These are phyloP conservation scores for Caranx melampygus DNA, from an alignment of 2,113 vertebrate genomes.

Conservation along the genomic window DNA sequence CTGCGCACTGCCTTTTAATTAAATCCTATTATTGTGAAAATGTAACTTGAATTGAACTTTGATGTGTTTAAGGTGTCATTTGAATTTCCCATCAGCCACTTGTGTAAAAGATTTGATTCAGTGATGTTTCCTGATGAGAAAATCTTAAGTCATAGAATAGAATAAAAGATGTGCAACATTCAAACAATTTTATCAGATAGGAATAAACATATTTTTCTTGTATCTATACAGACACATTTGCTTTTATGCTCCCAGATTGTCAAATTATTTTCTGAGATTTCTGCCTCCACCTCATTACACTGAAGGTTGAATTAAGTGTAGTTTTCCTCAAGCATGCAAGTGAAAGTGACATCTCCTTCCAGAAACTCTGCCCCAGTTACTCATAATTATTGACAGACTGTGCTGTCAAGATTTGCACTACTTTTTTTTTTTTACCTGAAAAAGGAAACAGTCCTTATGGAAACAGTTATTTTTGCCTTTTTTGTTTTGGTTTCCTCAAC, in stretches of 20 bases:
- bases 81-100: neutral
- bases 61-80: neutral
- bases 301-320: neutral
- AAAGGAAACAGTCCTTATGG: neutral
- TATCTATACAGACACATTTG: neutral
- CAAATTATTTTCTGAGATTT: neutral
- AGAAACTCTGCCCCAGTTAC: neutral
- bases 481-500: neutral
- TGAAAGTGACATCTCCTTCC: neutral
- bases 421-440: neutral
- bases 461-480: neutral
- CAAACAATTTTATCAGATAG: neutral
- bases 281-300: neutral
- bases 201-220: neutral
- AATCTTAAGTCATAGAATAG: neutral
- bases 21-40: conserved; percentile 17
- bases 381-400: neutral
- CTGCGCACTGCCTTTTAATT: conserved; percentile 39
- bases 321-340: neutral
- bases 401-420: neutral
- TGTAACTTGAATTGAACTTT: too few species aligned
- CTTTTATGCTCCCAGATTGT: neutral
- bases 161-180: neutral
- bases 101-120: neutral
- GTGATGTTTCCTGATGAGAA: conserved; percentile 1